Conservation (phyloP, 2,797 vertebrate species). For the Lepilemur ruficaudatus region DNA sequence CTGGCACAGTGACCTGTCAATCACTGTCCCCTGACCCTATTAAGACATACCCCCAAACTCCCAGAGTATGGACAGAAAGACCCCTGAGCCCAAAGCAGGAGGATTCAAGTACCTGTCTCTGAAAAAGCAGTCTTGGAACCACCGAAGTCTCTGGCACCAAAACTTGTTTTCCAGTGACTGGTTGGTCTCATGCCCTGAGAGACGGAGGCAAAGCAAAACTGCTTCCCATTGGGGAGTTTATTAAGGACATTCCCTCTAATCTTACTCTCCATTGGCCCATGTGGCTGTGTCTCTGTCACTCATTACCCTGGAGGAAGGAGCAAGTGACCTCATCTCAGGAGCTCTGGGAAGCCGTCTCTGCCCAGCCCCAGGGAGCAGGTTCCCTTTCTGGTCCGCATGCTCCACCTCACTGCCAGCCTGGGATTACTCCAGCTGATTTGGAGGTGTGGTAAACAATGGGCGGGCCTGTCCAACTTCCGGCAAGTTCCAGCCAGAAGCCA, state of each 20-base stretch:
- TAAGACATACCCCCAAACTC: neutral
- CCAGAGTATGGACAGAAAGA: neutral
- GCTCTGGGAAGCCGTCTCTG: neutral
- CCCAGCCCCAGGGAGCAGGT: neutral
- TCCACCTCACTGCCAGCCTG: neutral
- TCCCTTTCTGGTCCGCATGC: neutral
- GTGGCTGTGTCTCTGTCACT: neutral
- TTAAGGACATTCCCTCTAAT: neutral
- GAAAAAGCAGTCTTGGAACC: neutral
- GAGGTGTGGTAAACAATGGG: neutral
- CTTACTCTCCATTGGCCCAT: constrained; percentile 61
- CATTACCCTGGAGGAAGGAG: constrained; percentile 22
- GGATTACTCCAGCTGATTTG: neutral
- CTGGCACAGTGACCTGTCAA: neutral
- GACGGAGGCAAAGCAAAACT: constrained; percentile 37
- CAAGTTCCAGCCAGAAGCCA: neutral
- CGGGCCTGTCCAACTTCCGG: neutral
- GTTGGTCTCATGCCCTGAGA: neutral
- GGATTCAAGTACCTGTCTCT: constrained; percentile 60
- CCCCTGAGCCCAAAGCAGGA: neutral
- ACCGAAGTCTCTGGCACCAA: constrained; percentile 41
- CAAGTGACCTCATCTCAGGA: neutral
- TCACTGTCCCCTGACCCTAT: neutral
- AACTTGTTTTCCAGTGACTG: constrained; percentile 52
- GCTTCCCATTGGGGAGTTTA: constrained; percentile 65